Evolutionary conservation across 2,797 vertebrate species (phyloP), one percentile per base, ranked within the genome.

Genomic region (Hippopotamyrus pictus): DNA sequence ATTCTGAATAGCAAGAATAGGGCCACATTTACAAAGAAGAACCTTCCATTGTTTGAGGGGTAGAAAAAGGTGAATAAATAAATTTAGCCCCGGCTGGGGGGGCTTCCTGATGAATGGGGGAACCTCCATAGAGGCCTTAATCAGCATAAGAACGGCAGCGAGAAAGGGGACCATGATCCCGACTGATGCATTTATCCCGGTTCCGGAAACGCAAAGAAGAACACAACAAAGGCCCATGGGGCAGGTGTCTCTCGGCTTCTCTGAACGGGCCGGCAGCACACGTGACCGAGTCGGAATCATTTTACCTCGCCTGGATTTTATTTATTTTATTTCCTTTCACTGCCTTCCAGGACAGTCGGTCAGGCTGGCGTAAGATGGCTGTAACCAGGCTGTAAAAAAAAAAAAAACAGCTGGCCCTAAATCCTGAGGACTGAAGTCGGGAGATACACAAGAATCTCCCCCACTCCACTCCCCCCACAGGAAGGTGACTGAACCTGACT

Each of bases 1-100:
- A 29, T 46, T 84, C 92, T 93, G 93, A 95, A 94, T 93, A 91
- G 90, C 19, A 59, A 90, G 88, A 85, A 57, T 88, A 87, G 92
- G 7, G 85, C 85, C 2, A 11, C 59, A 73, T 90, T 88, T 85
- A 37, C 73, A 25, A 90, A 90, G 73, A 54, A 57, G 53, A 73
- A 65, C 41, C 51, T 25, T 82, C 50, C 51, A 48, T 88, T 29
- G 57, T 73, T 85, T 22, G 85, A 88, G 41, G 62, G 50, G 17
- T 14, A 48, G 9, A 73, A 88, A 85, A 37, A 41, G 37, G 57
- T 11, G 87, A 90, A 88, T 86, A 53, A 88, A 88, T 86, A 9
- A 73, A 88, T 53, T 73, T 37, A 3, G 9, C 53, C 48, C 51
- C n/a, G n/a, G 48, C 41, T 33, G 25, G 29, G 62, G 62, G 29